Evolutionary conservation across 2,888 invertebrate species (phyloP), one percentile per base, ranked within the genome.

Genomic region (Erebia ligea): DNA sequence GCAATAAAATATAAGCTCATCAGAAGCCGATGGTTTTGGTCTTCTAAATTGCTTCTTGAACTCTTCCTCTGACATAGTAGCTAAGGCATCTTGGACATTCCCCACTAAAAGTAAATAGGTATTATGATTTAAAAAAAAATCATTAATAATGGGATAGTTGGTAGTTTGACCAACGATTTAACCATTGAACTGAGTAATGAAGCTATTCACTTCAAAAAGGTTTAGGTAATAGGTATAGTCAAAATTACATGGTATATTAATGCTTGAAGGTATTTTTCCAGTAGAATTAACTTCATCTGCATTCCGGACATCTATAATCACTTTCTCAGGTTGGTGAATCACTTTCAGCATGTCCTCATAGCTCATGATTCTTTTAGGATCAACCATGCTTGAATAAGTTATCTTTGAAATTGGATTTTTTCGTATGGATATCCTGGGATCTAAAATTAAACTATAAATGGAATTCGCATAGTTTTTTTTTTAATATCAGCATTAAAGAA

Each of bases 221-320:
- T 25, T 25, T 25, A n/a, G n/a, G n/a, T n/a, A n/a, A n/a, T 34
- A 34, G 5, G 48, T 13, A 40, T 54, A 50, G 17, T 19, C 2
- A 17, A 42, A 9, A 48, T 94, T 94, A 95, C 97, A 92, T 81
- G 97, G 97, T 84, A 97, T 96, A 82, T 97, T 96, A 69, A 97
- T 95, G 82, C 96, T 96, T 21, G 95, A 95, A 50, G 97, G 97
- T 75, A 97, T 95, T 82, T 93, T 90, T 4, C 97, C 97, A 40
- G 95, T 95, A 75, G 94, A 94, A 73, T 91, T 81, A 1, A 97
- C 89, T 89, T 97, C 97, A 8, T 94, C 87, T 21, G 96, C 96
- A 81, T 97, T 96, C 57, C 97, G 95, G 0, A 97, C 97, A 91
- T 97, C 97, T 78, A 98, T 95, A 8, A 97, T 94, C 3, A 96